Evolutionary conservation across 2,888 invertebrate species (phyloP), one percentile per base, ranked within the genome.

Genomic region (Eurytoma adleriae): DNA sequence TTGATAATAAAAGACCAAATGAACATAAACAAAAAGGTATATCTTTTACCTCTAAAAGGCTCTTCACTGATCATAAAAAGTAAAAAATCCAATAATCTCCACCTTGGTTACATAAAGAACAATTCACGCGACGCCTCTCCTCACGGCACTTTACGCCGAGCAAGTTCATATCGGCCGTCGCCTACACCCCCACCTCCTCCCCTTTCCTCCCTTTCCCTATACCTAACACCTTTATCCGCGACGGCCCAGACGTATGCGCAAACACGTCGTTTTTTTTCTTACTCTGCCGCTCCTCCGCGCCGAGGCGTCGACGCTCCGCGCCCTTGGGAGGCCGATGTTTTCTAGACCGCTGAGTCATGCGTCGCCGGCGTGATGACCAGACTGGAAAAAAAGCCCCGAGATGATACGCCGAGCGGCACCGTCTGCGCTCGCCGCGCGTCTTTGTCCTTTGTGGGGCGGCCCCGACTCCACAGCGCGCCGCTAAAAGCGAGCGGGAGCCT

Each of bases 311-410:
- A 40, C 20, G 18, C 1, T 40, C 48, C 69, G 20, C 62, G 69
- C 61, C 76, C 68, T 76, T 76, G 69, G 62, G 54, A 64, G 5
- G 12, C 10, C 57, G 70, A 16, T 57, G 40, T 86, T 87, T 88
- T 88, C 87, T 86, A 79, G 84, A 80, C 85, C 88, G 87, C 75
- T 87, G 88, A 88, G 87, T 86, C 88, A 85, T 84, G 78, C 59
- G 48, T 56, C 52, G 30, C 74, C 27, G 67, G 14, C 56, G 50
- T 73, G 77, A 73, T 81, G 78, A 81, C 72, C 69, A 79, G 76
- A 83, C 73, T 77, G 80, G 80, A 80, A 80, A 80, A 74, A 80
- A 82, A 71, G 57, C 57, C n/a, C 67, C 50, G 67, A 75, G 75
- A 75, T 57, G 75, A 74, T 66, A 64, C 30, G 62, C 30, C 40